Percentiles rank a stretch among this genome's conserved stretches.
Conservation (phyloP, 2,113 vertebrate species). For the Tretioscincus oriximinensis region DNA sequence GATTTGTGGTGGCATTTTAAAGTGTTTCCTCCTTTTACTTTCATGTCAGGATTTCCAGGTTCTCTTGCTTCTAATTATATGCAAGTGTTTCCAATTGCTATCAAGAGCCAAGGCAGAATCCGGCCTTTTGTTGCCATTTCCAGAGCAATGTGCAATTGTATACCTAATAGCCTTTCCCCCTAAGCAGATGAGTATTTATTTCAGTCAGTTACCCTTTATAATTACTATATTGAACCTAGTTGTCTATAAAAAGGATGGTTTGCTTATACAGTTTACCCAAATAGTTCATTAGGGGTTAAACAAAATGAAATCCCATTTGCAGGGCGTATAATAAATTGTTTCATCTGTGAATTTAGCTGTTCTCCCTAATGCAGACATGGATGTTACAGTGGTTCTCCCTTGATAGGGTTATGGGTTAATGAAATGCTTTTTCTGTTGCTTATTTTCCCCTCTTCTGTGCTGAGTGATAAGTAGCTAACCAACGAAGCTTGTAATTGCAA, state of each 20-base stretch:
- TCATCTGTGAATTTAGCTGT: conserved; percentile 93
- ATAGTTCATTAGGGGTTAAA: conserved; percentile 88
- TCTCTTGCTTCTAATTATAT: conserved; percentile 43
- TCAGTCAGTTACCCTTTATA: conserved; percentile 89
- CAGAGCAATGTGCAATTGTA: conserved; percentile 67
- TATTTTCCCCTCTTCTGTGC: conserved; percentile 96
- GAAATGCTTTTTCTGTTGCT: conserved; percentile 98
- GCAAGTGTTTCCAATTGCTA: conserved; percentile 37
- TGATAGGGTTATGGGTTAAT: conserved; percentile 98
- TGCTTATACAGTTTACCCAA: conserved; percentile 86
- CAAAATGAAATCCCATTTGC: conserved; percentile 85
- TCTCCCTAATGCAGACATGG: conserved; percentile 96
- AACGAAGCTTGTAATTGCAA: conserved; percentile 90
- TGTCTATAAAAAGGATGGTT: conserved; percentile 90
- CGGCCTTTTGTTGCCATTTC: conserved; percentile 62
- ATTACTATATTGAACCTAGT: conserved; percentile 91
- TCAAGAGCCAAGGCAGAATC: conserved; percentile 37
- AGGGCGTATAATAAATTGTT: conserved; percentile 93
- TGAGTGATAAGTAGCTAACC: conserved; percentile 93
- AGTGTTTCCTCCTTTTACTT: conserved; percentile 5
- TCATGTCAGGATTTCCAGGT: conserved; percentile 49
- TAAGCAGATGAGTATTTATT: conserved; percentile 89
- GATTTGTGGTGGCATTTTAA: conserved; percentile 3
- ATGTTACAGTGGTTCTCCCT: conserved; percentile 91
- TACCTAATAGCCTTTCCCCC: conserved; percentile 78